A percentile compares a stretch with the other conserved stretches of the same genome.
These are phyloP conservation scores for Lucinisca nassula DNA, from an alignment of 2,888 invertebrate genomes.

Conservation along the genomic window DNA sequence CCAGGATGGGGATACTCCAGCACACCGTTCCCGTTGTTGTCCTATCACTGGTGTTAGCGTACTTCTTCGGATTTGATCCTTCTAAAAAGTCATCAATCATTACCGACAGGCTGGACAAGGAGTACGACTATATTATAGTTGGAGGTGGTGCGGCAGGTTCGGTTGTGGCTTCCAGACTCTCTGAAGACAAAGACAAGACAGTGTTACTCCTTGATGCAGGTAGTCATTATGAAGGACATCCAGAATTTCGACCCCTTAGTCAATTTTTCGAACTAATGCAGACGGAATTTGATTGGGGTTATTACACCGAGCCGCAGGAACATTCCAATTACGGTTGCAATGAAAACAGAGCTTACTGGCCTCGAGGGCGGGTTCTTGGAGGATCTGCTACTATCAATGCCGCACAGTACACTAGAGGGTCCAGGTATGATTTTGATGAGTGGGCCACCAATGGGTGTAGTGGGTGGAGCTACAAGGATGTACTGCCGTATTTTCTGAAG, in stretches of 20 bases:
- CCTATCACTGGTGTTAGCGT: background rate
- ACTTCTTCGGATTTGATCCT: background rate
- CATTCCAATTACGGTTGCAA: slow-evolving; percentile 52
- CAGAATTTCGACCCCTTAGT: slow-evolving; percentile 81
- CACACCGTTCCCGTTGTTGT: no score
- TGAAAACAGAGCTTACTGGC: slow-evolving; percentile 93
- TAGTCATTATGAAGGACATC: background rate
- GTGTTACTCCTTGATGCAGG: background rate
- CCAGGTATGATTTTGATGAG: slow-evolving; percentile 94
- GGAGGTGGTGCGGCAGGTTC: background rate
- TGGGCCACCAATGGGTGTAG: slow-evolving; percentile 96
- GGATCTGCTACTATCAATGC: slow-evolving; percentile 96
- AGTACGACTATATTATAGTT: background rate
- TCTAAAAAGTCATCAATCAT: background rate
- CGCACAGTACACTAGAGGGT: slow-evolving; percentile 96
- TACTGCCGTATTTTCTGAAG: slow-evolving; percentile 90
- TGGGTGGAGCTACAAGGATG: slow-evolving; percentile 96
- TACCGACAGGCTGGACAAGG: background rate
- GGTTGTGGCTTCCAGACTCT: background rate
- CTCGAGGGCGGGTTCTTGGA: slow-evolving; percentile 96
- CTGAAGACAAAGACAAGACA: background rate
- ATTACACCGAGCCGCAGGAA: slow-evolving; percentile 87
- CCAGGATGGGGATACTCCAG: no score
- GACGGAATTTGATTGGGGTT: slow-evolving; percentile 85
- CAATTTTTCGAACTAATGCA: slow-evolving; percentile 83